These are phyloP conservation scores for Drosophila ezoana DNA, from an alignment of 2,888 invertebrate genomes.

Conservation along the genomic window DNA sequence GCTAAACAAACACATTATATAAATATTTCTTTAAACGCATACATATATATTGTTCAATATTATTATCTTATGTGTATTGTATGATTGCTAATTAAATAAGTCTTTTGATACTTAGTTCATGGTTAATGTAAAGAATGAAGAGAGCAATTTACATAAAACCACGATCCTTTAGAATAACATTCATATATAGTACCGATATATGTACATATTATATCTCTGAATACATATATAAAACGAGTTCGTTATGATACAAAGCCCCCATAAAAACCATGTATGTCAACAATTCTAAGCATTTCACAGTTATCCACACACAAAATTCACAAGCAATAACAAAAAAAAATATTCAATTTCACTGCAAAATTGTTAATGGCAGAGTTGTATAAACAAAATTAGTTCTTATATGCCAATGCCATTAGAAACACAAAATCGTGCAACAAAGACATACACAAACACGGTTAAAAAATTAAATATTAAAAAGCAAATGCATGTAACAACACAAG, in stretches of 20 bases:
- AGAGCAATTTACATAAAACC: conserved; percentile 38
- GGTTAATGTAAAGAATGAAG: conserved; percentile 69
- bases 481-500: conserved; percentile 68
- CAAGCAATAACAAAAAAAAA: conserved; percentile 23
- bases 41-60: conserved; percentile 73
- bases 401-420: conserved; percentile 48
- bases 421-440: conserved; percentile 56
- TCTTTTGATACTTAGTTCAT: conserved; percentile 79
- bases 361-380: conserved; percentile 59
- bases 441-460: conserved; percentile 52
- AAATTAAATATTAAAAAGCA: conserved; percentile 53
- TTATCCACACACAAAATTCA: conserved; percentile 43
- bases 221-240: conserved; percentile 53
- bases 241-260: conserved; percentile 41
- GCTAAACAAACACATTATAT: conserved; percentile 62
- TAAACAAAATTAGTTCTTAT: conserved; percentile 63
- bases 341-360: conserved; percentile 48
- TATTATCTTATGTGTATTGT: conserved; percentile 76
- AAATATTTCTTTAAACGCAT: conserved; percentile 46
- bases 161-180: conserved; percentile 57
- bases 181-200: conserved; percentile 58
- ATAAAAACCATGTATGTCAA: conserved; percentile 30
- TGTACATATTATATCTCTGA: conserved; percentile 43
- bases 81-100: conserved; percentile 76
- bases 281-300: conserved; percentile 50